phyloP scores from a whole-genome alignment of 2,888 invertebrate species.

The Suillia variegata region DNA sequence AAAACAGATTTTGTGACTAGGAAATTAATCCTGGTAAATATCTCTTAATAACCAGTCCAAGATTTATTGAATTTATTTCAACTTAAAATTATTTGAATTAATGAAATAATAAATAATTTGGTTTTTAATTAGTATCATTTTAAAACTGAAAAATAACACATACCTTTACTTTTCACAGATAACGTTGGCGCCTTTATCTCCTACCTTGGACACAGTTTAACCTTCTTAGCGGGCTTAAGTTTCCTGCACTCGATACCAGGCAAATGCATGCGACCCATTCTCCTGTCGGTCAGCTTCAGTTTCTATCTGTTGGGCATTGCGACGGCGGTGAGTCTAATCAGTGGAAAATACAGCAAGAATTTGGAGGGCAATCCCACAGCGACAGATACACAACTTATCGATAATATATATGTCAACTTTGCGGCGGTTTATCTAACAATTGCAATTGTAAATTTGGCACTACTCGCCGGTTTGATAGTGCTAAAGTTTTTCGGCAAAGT shows the following conservation, averaged over 20 bases:
- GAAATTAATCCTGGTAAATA: too few species aligned
- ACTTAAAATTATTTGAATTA: too few species aligned
- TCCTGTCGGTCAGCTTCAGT: slow-evolving; percentile 46
- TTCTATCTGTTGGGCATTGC: slow-evolving; percentile 53
- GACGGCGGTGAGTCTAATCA: slow-evolving; percentile 49
- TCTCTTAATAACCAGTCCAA: too few species aligned
- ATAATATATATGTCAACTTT: slow-evolving; percentile 50
- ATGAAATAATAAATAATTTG: too few species aligned
- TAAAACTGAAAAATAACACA: too few species aligned
- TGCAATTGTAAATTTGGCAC: slow-evolving; percentile 35
- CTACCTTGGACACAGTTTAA: slow-evolving; percentile 53
- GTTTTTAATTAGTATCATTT: too few species aligned
- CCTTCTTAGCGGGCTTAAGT: slow-evolving; percentile 48
- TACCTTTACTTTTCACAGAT: slow-evolving; percentile 45
- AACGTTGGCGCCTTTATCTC: slow-evolving; percentile 51
- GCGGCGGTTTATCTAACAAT: slow-evolving; percentile 49
- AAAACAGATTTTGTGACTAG: too few species aligned
- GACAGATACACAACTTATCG: slow-evolving; percentile 35
- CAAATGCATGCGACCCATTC: slow-evolving; percentile 43
- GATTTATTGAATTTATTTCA: too few species aligned
- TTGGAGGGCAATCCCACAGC: slow-evolving; percentile 19
- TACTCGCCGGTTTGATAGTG: slow-evolving; percentile 46
- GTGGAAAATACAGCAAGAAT: slow-evolving; percentile 40
- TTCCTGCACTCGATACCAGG: slow-evolving; percentile 50
- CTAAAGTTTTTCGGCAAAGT: slow-evolving; percentile 46